A percentile compares a stretch with the other conserved stretches of the same genome.
Evolutionary conservation across 2,888 invertebrate species (phyloP).

Genomic region (Drosophila anomelani): DNA sequence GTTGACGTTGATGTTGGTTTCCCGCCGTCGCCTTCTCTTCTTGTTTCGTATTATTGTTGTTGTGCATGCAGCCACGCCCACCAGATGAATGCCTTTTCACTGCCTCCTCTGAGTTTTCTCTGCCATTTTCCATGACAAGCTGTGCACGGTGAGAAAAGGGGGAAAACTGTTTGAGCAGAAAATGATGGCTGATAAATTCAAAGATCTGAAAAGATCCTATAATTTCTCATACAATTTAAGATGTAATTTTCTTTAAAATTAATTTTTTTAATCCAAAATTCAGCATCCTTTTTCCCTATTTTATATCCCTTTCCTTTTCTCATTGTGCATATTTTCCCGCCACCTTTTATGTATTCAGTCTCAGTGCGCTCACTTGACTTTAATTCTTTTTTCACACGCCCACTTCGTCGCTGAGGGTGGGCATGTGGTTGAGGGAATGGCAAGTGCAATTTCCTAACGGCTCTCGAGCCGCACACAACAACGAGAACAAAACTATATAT

Average conservation of each 20-base stretch:
- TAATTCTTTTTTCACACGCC: conserved; percentile 80
- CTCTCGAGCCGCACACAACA: conserved; percentile 69
- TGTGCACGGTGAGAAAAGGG: neutral
- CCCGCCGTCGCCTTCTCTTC: conserved; percentile 22
- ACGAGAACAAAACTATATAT: conserved; percentile 41
- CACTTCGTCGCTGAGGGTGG: conserved; percentile 49
- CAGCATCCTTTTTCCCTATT: neutral
- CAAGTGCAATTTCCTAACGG: conserved; percentile 78
- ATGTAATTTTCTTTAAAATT: neutral
- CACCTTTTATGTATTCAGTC: conserved; percentile 78
- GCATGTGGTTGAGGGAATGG: conserved; percentile 12
- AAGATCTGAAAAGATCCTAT: too few relatives aligned
- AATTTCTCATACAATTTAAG: neutral
- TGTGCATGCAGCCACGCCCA: conserved; percentile 63
- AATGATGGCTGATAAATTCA: neutral
- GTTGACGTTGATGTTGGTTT: conserved; percentile 70
- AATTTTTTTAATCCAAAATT: neutral
- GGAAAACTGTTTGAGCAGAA: neutral
- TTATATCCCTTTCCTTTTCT: neutral
- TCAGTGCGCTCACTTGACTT: conserved; percentile 81
- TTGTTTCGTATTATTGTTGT: conserved; percentile 35
- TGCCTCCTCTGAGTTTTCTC: conserved; percentile 19
- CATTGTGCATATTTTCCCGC: conserved; percentile 4
- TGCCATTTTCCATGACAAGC: conserved; percentile 1
- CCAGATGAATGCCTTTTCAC: conserved; percentile 49